Conservation (phyloP, 2,888 invertebrate genomes). For the Eupithecia exiguata region DNA sequence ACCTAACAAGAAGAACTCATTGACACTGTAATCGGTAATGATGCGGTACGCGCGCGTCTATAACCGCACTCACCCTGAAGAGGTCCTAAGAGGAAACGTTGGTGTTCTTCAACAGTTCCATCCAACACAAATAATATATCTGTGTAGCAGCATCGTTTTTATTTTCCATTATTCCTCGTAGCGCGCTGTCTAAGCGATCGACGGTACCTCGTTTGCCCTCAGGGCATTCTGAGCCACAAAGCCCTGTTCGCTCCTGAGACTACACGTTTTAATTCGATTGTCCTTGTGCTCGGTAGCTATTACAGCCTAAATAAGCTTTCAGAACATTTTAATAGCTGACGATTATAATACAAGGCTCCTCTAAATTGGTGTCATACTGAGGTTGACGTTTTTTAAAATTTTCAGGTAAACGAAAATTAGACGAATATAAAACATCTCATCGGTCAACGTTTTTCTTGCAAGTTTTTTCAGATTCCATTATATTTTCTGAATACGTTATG, state of each 20-base stretch:
- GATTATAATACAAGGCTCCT: constrained; percentile 19
- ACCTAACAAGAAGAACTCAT: too few relatives aligned
- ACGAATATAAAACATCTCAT: not conserved
- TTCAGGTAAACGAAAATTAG: not conserved
- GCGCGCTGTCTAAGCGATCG: not conserved
- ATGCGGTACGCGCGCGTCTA: too few relatives aligned
- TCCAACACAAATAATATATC: too few relatives aligned
- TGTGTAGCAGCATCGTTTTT: too few relatives aligned
- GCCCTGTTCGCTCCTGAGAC: constrained; percentile 57
- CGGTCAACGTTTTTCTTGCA: not conserved
- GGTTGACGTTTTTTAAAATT: constrained; percentile 17
- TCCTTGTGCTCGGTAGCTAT: constrained; percentile 44
- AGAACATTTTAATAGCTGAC: constrained; percentile 36
- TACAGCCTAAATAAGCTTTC: constrained; percentile 35
- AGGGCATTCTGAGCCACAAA: constrained; percentile 53
- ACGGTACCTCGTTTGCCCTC: constrained; percentile 14
- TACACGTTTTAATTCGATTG: constrained; percentile 52
- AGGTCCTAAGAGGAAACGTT: too few relatives aligned
- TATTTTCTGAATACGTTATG: too few relatives aligned
- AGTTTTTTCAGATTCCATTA: not conserved
- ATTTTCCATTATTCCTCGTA: not conserved
- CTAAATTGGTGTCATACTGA: constrained; percentile 30
- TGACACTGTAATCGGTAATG: too few relatives aligned
- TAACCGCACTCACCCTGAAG: too few relatives aligned
- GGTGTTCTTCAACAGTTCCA: too few relatives aligned